These are phyloP conservation scores for Maconellicoccus hirsutus DNA, from an alignment of 1,140 invertebrate genomes.

Conservation along the genomic window DNA sequence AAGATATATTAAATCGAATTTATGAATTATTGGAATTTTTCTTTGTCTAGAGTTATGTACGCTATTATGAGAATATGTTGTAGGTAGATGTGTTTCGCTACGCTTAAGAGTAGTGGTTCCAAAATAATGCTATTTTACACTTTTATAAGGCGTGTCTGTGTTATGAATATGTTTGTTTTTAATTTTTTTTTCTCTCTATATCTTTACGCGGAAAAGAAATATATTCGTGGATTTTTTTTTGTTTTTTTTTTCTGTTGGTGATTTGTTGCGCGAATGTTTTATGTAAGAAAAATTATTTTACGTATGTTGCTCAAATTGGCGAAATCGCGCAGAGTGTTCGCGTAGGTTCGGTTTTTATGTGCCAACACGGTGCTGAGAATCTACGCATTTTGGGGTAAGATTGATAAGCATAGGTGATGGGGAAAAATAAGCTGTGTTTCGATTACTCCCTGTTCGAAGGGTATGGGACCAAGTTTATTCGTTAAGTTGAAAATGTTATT, in stretches of 20 bases:
- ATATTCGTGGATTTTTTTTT: background rate
- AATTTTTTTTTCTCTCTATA: background rate
- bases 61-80: background rate
- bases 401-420: background rate
- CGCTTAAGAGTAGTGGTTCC: background rate
- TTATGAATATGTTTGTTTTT: background rate
- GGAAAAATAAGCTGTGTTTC: too few species aligned
- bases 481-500: background rate
- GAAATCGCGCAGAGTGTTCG: background rate
- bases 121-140: conserved; percentile 6
- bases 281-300: too few species aligned
- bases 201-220: background rate
- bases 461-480: background rate
- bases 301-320: background rate
- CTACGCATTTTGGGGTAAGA: background rate
- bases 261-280: too few species aligned
- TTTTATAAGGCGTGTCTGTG: background rate
- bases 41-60: background rate
- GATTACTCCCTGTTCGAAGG: background rate
- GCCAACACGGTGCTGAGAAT: background rate
- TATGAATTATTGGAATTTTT: background rate
- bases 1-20: background rate
- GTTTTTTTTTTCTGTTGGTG: background rate
- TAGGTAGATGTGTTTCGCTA: background rate
- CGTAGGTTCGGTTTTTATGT: background rate